Evolutionary conservation across 2,797 vertebrate genomes (phyloP).

Genomic region (Melanotaenia nigrans): DNA sequence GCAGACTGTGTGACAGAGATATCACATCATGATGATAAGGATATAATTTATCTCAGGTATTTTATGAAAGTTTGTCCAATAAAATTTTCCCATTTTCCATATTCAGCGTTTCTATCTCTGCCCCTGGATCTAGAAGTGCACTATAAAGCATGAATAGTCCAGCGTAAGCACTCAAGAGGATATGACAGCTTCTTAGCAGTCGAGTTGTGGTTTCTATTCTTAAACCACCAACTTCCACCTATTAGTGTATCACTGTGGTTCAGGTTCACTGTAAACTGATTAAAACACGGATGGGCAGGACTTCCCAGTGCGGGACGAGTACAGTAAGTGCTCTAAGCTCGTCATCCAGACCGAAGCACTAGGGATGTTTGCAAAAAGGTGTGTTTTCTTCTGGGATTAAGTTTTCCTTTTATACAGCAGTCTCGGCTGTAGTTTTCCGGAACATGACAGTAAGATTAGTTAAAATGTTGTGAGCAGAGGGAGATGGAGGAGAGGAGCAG

Average conservation of each 20-base stretch:
- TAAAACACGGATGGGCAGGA: slow-evolving; percentile 31
- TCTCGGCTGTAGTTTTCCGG: slow-evolving; percentile 24
- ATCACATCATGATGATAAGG: neutral
- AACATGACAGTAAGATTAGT: slow-evolving; percentile 51
- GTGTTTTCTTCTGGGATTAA: slow-evolving; percentile 47
- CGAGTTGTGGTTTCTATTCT: slow-evolving; percentile 49
- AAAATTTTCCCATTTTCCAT: slow-evolving; percentile 16
- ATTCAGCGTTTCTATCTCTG: slow-evolving; percentile 10
- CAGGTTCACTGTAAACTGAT: slow-evolving; percentile 51
- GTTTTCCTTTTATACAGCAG: slow-evolving; percentile 27
- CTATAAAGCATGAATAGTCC: slow-evolving; percentile 40
- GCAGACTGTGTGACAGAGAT: neutral
- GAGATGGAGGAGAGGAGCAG: neutral
- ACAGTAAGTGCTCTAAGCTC: slow-evolving; percentile 26
- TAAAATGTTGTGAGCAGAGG: slow-evolving; percentile 18
- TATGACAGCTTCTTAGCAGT: slow-evolving; percentile 54
- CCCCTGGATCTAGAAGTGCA: slow-evolving; percentile 32
- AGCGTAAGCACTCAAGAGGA: slow-evolving; percentile 48
- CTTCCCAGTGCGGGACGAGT: slow-evolving; percentile 16
- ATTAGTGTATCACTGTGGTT: slow-evolving; percentile 37
- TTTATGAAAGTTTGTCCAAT: slow-evolving; percentile 7
- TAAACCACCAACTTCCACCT: slow-evolving; percentile 32
- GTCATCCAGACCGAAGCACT: neutral
- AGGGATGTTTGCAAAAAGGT: slow-evolving; percentile 39
- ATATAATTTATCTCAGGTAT: neutral